phyloP scores from a whole-genome alignment of 2,797 vertebrate genomes.

The Periophthalmus magnuspinnatus region DNA sequence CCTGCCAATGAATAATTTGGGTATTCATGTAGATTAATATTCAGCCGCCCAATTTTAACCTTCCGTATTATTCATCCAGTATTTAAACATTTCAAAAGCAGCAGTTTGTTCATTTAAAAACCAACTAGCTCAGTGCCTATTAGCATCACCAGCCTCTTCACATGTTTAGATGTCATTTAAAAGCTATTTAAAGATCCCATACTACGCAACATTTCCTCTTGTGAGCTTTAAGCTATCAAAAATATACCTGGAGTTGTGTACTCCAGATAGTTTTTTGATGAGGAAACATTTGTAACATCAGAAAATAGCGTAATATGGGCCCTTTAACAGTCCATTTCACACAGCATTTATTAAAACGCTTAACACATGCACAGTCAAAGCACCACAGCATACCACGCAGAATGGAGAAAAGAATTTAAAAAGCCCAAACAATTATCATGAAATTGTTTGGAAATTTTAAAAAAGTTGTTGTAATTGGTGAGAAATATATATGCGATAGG shows the following conservation, averaged over 20 bases:
- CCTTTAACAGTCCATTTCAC: not conserved
- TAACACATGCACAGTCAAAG: slow-evolving; percentile 81
- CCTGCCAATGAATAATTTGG: not conserved
- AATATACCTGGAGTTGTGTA: too few relatives aligned
- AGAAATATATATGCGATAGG: slow-evolving; percentile 73
- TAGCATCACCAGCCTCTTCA: slow-evolving; percentile 9
- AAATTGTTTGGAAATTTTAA: slow-evolving; percentile 80
- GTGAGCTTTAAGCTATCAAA: too few relatives aligned
- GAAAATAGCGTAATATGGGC: too few relatives aligned
- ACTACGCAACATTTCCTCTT: too few relatives aligned
- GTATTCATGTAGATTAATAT: not conserved
- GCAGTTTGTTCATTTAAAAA: not conserved
- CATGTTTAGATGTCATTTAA: not conserved
- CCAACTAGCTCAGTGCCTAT: too few relatives aligned
- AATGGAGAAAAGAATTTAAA: slow-evolving; percentile 25
- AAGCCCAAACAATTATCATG: slow-evolving; percentile 77
- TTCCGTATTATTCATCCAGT: not conserved
- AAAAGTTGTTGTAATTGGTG: slow-evolving; percentile 55
- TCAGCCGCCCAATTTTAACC: not conserved
- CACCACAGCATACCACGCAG: slow-evolving; percentile 70
- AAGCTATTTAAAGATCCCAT: too few relatives aligned
- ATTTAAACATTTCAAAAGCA: not conserved
- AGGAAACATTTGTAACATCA: too few relatives aligned
- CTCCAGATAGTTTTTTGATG: too few relatives aligned
- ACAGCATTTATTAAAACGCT: slow-evolving; percentile 23